phyloP scores from a whole-genome alignment of 2,888 invertebrate genomes.

The Agrotis segetum region DNA sequence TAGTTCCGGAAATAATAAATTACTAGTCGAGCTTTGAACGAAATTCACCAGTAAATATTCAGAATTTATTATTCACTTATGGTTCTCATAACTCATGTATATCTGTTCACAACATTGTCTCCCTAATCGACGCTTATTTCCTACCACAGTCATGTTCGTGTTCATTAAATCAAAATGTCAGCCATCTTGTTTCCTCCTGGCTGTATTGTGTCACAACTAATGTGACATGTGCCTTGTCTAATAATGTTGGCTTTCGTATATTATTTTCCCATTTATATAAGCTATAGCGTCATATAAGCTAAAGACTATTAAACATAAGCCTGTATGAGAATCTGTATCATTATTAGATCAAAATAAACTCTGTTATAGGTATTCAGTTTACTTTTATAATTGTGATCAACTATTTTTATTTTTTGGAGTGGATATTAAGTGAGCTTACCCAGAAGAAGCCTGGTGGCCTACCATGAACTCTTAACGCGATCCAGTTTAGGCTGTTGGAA shows the following conservation, averaged over 20 bases:
- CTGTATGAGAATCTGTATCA: not conserved
- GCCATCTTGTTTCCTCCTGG: not conserved
- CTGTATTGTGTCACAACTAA: slow-evolving; percentile 24
- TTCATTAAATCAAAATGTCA: slow-evolving; percentile 43
- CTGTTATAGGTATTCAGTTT: too few relatives aligned
- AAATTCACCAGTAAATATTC: too few relatives aligned
- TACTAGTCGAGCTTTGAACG: too few relatives aligned
- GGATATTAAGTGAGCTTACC: too few relatives aligned
- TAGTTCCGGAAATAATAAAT: too few relatives aligned
- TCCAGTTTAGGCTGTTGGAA: too few relatives aligned
- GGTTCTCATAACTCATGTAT: not conserved
- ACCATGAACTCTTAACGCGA: too few relatives aligned
- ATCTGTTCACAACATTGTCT: not conserved
- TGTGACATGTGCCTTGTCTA: slow-evolving; percentile 15
- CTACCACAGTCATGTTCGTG: slow-evolving; percentile 27
- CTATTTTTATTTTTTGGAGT: too few relatives aligned
- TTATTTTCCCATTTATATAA: slow-evolving; percentile 2
- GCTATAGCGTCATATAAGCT: not conserved
- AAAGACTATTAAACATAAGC: not conserved
- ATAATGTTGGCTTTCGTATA: not conserved
- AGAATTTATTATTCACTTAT: not conserved
- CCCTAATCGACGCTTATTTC: slow-evolving; percentile 13
- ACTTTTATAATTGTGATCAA: too few relatives aligned
- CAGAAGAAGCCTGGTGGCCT: too few relatives aligned
- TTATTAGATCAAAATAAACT: too few relatives aligned